Percentiles rank a stretch among this genome's conserved stretches.
Evolutionary conservation across 2,888 invertebrate genomes (phyloP).

Genomic region (Drosophila hawaiiensis): DNA sequence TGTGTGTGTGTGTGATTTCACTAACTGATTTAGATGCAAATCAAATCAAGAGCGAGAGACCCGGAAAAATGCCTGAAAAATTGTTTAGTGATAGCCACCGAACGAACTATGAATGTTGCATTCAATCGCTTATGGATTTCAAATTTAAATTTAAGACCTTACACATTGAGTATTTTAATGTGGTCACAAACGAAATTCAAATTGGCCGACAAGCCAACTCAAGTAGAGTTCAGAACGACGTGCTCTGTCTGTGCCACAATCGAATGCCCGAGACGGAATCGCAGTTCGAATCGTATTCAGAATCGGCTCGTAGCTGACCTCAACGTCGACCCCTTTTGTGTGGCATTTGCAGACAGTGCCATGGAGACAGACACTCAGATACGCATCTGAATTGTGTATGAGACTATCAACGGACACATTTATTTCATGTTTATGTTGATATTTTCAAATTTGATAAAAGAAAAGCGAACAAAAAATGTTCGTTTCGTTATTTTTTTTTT

Average conservation of each 20-base stretch:
- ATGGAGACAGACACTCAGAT: conserved; percentile 56
- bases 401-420: conserved; percentile 81
- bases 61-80: conserved; percentile 58
- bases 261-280: conserved; percentile 21
- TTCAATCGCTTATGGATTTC: conserved; percentile 82
- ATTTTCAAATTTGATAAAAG: conserved; percentile 78
- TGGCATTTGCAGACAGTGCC: conserved; percentile 45
- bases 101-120: conserved; percentile 74
- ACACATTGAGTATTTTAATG: conserved; percentile 84
- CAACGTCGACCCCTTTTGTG: conserved; percentile 70
- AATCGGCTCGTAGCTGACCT: conserved; percentile 59
- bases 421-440: conserved; percentile 83
- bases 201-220: conserved; percentile 55
- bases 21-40: conserved; percentile 79
- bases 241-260: conserved; percentile 28
- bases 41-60: conserved; percentile 69
- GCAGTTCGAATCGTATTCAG: conserved; percentile 5
- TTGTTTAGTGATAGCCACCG: conserved; percentile 53
- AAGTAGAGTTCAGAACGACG: conserved; percentile 19
- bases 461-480: conserved; percentile 34
- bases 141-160: conserved; percentile 83
- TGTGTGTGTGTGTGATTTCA: conserved; percentile 58
- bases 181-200: conserved; percentile 74
- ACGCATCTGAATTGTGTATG: conserved; percentile 78
- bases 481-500: neutral